A percentile compares a stretch with the other conserved stretches of the same genome.
These are phyloP conservation scores for Hetaerina americana DNA, from an alignment of 1,140 invertebrate species.

Conservation along the genomic window DNA sequence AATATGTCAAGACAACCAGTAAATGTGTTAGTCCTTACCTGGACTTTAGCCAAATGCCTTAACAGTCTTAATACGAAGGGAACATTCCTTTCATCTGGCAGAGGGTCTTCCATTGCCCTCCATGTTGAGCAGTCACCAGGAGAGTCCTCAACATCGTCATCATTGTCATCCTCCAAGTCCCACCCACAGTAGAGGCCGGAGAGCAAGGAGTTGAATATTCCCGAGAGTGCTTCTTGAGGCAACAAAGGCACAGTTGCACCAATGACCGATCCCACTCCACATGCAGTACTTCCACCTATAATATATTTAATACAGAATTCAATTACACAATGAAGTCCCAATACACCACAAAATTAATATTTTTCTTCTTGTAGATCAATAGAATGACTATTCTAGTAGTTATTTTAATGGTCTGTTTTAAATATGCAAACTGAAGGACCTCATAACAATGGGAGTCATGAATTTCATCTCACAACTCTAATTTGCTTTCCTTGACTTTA, in stretches of 20 bases:
- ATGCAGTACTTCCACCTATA: not conserved
- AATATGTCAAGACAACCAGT: too few species aligned
- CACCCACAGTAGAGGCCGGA: constrained; percentile 74
- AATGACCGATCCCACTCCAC: not conserved
- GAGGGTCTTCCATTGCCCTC: not conserved
- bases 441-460: too few species aligned
- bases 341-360: too few species aligned
- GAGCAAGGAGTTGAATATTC: constrained; percentile 45
- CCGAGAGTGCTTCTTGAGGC: constrained; percentile 32
- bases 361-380: too few species aligned
- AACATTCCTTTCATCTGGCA: not conserved
- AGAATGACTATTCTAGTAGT: too few species aligned
- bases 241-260: constrained; percentile 33
- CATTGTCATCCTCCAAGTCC: not conserved
- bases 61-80: not conserved
- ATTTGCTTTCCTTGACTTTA: too few species aligned
- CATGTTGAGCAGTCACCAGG: not conserved
- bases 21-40: too few species aligned
- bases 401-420: too few species aligned
- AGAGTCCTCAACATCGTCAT: not conserved
- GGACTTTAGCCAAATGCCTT: not conserved
- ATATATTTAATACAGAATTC: too few species aligned
- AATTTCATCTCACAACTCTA: too few species aligned
- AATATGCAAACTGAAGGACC: too few species aligned
- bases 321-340: too few species aligned